Evolutionary conservation across 2,797 vertebrate species (phyloP), one percentile per base, ranked within the genome.

Genomic region (Varecia variegata): DNA sequence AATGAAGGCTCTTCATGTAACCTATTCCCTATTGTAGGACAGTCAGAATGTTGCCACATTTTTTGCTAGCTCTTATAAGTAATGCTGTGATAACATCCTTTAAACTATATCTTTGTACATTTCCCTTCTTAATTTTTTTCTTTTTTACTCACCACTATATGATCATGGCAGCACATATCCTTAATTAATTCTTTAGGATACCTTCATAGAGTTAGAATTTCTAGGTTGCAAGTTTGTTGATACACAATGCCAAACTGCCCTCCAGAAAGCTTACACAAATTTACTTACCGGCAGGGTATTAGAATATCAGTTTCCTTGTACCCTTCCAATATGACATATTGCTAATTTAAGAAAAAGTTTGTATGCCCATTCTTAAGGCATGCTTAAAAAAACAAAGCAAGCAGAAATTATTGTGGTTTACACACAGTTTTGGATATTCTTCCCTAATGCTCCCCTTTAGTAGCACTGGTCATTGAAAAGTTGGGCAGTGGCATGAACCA

Each of bases 161-260:
- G 60, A 65, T 65, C 32, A 65, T 65, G 30, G 6, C 32, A 65
- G 32, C 15, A 65, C 32, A n/a, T n/a, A 65, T 35, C 52, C 71
- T 94, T 62, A 86, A 82, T 76, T 70, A 81, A 68, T 85, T 92
- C 27, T 89, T 89, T 76, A 70, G 45, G 60, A 76, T 70, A 76
- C 74, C 71, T 89, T 93, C 47, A n/a, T 23, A 94, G 58, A 88
- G 58, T 62, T 94, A 68, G 45, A 86, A 74, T 89, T 93, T 97
- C 80, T 84, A 25, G 60, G 27, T 92, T 67, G 68, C 20, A 94
- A 70, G 21, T 38, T 40, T 81, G 50, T 81, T 81, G 84, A 80
- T 76, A 62, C 7, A 21, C 27, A 74, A 74, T 88, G 56, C 35
- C 56, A 73, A 92, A 87, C 18, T 79, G 20, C 40, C 43, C 54